Percentiles rank a stretch among this genome's conserved stretches.
Conservation (phyloP, 2,888 invertebrate species). For the Melitaea athalia region DNA sequence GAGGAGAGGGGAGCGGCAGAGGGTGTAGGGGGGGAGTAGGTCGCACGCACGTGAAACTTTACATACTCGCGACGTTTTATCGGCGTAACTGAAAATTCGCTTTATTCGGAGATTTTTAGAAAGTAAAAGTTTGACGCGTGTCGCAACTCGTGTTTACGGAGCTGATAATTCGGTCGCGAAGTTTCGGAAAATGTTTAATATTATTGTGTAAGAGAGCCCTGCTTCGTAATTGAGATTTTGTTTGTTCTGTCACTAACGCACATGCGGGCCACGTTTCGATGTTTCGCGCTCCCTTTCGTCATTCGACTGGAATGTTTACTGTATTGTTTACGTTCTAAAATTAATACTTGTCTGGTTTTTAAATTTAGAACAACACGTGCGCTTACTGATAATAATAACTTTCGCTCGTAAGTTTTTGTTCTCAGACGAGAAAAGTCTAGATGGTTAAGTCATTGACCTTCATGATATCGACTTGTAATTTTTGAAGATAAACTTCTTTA, state of each 20-base stretch:
- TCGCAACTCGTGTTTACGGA: slow-evolving; percentile 20
- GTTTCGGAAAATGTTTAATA: slow-evolving; percentile 8
- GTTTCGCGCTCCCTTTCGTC: neutral
- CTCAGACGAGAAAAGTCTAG: no score
- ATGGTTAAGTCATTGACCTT: no score
- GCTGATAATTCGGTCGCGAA: slow-evolving; percentile 9
- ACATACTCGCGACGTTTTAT: slow-evolving; percentile 29
- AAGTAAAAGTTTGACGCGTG: slow-evolving; percentile 26
- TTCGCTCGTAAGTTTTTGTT: no score
- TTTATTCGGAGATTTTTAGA: slow-evolving; percentile 25
- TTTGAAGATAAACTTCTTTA: no score
- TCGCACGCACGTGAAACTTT: slow-evolving; percentile 22
- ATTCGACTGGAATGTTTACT: neutral
- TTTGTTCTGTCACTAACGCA: neutral
- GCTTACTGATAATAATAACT: no score
- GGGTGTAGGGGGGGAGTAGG: slow-evolving; percentile 12
- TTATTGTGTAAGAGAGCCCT: slow-evolving; percentile 15
- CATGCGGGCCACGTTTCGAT: neutral
- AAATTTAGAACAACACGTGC: no score
- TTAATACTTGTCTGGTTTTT: no score
- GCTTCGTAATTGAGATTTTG: slow-evolving; percentile 6
- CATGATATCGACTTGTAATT: no score
- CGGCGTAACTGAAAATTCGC: slow-evolving; percentile 30
- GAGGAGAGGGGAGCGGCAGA: neutral
- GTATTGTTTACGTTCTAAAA: neutral